phyloP scores from a whole-genome alignment of 1,140 invertebrate species.

The Microplitis mediator region DNA sequence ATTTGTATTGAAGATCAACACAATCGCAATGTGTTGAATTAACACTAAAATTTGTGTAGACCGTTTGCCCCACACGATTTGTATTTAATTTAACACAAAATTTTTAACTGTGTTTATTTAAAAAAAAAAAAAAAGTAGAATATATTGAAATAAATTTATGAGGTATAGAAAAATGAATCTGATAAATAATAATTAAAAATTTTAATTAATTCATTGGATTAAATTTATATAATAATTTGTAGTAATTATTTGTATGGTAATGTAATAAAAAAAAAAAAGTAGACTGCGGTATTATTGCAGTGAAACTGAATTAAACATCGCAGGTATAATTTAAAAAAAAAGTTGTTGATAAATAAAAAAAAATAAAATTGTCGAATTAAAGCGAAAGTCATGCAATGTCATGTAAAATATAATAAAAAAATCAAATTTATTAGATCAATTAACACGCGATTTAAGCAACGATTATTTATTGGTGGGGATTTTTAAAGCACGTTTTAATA shows the following conservation, averaged over 20 bases:
- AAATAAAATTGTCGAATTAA: constrained; percentile 20
- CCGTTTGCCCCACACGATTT: too few species aligned
- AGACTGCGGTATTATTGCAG: neutral
- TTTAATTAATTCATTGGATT: neutral
- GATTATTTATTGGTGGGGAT: too few species aligned
- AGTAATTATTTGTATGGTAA: neutral
- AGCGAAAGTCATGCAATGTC: constrained; percentile 19
- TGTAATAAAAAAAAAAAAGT: neutral
- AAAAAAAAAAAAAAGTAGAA: too few species aligned
- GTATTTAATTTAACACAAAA: too few species aligned
- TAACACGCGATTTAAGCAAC: constrained; percentile 18
- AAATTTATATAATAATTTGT: neutral
- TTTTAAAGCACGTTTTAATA: neutral
- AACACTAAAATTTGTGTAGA: too few species aligned
- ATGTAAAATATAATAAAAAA: constrained; percentile 11
- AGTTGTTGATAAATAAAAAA: constrained; percentile 7
- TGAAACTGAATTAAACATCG: too few species aligned
- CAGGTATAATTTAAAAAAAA: constrained; percentile 10
- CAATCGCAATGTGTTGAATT: too few species aligned
- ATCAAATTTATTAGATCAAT: neutral
- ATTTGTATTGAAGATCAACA: too few species aligned
- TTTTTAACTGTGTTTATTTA: too few species aligned
- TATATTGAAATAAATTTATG: too few species aligned
- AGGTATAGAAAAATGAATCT: neutral
- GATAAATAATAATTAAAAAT: neutral